These are phyloP conservation scores for Nomada fabriciana DNA, from an alignment of 2,888 invertebrate genomes.

Conservation along the genomic window DNA sequence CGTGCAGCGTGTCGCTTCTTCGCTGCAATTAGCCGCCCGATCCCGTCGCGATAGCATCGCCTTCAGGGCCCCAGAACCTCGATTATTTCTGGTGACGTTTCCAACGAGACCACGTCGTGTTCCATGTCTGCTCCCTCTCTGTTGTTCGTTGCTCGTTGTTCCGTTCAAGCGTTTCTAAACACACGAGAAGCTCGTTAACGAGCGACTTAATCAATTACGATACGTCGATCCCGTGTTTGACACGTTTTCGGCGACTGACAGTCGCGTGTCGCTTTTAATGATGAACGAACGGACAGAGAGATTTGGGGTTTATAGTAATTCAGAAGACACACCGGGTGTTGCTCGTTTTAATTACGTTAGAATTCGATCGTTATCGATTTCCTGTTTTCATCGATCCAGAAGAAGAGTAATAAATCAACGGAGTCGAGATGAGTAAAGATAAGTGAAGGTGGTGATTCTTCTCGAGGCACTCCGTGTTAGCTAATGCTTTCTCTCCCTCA, in stretches of 20 bases:
- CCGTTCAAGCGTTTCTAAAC: slow-evolving; percentile 25
- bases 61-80: slow-evolving; percentile 2
- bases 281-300: background rate
- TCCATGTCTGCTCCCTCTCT: slow-evolving; percentile 1
- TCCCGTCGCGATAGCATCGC: slow-evolving; percentile 47
- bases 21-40: slow-evolving; percentile 56
- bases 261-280: background rate
- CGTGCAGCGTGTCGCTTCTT: slow-evolving; percentile 36
- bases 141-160: background rate
- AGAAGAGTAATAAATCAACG: slow-evolving; percentile 15
- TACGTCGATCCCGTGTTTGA: background rate
- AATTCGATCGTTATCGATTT: background rate
- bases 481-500: background rate
- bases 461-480: background rate
- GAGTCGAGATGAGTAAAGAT: background rate
- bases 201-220: slow-evolving; percentile 38
- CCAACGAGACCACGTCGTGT: slow-evolving; percentile 34
- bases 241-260: background rate
- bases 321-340: background rate
- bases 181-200: slow-evolving; percentile 7
- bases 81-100: slow-evolving; percentile 53
- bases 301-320: background rate
- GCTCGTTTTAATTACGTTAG: background rate
- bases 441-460: slow-evolving; percentile 22
- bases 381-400: background rate